A percentile compares a stretch with the other conserved stretches of the same genome.
phyloP scores from a whole-genome alignment of 2,797 vertebrate genomes.

The Danio albolineatus region DNA sequence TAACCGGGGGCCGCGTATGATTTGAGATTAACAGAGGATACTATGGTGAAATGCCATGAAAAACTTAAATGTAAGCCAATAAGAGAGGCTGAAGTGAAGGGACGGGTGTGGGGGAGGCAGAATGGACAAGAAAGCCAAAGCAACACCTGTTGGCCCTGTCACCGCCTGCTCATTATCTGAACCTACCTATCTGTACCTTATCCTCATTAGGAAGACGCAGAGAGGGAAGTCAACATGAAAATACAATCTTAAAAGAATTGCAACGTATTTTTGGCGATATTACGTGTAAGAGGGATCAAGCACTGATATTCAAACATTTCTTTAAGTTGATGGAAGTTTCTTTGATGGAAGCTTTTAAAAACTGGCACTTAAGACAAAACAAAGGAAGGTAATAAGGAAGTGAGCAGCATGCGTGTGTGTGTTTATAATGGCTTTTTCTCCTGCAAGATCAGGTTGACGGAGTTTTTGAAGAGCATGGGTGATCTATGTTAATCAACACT shows the following conservation, averaged over 20 bases:
- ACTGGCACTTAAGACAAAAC: conserved; percentile 62
- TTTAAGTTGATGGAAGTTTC: conserved; percentile 63
- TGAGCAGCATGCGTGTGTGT: conserved; percentile 59
- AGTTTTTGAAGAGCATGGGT: conserved; percentile 69
- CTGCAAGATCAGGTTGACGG: conserved; percentile 62
- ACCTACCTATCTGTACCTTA: neutral
- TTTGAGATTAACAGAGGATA: neutral
- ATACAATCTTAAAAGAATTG: conserved; percentile 57
- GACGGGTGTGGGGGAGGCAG: neutral
- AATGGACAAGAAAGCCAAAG: conserved; percentile 26
- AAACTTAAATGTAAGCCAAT: neutral
- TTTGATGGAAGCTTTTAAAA: conserved; percentile 65
- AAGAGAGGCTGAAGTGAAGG: neutral
- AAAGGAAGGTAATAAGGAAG: conserved; percentile 57
- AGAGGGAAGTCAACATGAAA: conserved; percentile 11
- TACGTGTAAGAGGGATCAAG: conserved; percentile 53
- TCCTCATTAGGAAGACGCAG: conserved; percentile 12
- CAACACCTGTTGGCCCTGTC: conserved; percentile 79
- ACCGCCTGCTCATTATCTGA: conserved; percentile 74
- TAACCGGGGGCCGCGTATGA: neutral
- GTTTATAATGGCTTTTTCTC: conserved; percentile 58
- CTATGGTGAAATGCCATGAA: conserved; percentile 4
- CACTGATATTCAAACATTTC: conserved; percentile 63
- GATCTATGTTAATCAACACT: conserved; percentile 70
- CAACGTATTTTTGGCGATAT: conserved; percentile 43